Conservation (phyloP, 2,888 invertebrate genomes). For the Drosophila differens region DNA sequence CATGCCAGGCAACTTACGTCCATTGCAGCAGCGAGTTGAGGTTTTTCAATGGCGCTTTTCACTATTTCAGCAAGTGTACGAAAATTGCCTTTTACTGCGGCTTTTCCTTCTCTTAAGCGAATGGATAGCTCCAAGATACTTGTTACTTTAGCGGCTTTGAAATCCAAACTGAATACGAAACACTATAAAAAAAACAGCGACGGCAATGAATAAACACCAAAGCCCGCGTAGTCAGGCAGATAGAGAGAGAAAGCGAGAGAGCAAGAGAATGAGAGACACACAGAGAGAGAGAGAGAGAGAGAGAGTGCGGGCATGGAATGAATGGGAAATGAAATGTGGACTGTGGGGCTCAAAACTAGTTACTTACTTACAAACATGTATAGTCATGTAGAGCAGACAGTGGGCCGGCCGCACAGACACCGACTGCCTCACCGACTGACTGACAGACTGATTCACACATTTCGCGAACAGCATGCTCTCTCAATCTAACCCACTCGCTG, state of each 20-base stretch:
- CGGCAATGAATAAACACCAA: constrained; percentile 69
- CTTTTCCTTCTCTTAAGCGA: constrained; percentile 51
- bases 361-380: constrained; percentile 69
- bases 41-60: constrained; percentile 55
- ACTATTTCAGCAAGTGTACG: constrained; percentile 48
- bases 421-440: constrained; percentile 5
- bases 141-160: constrained; percentile 79
- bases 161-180: constrained; percentile 75
- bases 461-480: constrained; percentile 25
- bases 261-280: background rate
- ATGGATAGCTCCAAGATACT: constrained; percentile 72
- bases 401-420: constrained; percentile 43
- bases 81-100: constrained; percentile 42
- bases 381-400: constrained; percentile 68
- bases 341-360: constrained; percentile 61
- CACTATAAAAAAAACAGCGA: constrained; percentile 54
- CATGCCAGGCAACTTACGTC: constrained; percentile 56
- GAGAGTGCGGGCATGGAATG: constrained; percentile 44
- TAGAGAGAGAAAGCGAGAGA: background rate
- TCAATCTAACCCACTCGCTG: background rate
- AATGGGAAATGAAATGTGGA: constrained; percentile 67
- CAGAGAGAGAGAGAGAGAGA: constrained; percentile 5
- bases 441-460: constrained; percentile 55
- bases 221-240: constrained; percentile 19
- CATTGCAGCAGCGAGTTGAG: constrained; percentile 49